Conservation (phyloP, 2,113 vertebrate species). For the Ancistrus triradiatus region DNA sequence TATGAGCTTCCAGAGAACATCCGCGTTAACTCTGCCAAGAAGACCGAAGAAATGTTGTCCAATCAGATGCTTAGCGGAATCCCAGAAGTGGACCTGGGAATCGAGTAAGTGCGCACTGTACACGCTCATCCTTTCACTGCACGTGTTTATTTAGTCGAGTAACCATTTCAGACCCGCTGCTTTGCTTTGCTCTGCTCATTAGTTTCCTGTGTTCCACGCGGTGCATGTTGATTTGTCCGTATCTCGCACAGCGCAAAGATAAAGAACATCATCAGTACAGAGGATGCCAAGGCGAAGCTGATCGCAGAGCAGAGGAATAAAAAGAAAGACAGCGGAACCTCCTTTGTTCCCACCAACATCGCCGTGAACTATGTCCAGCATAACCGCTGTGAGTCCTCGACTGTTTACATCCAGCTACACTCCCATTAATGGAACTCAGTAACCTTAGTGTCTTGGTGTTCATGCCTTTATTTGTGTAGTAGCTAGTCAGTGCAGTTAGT, state of each 20-base stretch:
- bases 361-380: conserved; percentile 98
- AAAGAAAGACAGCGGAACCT: conserved; percentile 91
- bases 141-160: no score
- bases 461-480: no score
- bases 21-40: conserved; percentile 91
- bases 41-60: conserved; percentile 97
- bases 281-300: conserved; percentile 93
- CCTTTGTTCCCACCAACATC: conserved; percentile 97
- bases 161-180: no score
- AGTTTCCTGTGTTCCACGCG: no score
- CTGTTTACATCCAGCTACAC: no score
- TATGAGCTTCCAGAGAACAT: conserved; percentile 94
- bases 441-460: no score
- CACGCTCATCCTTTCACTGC: no score
- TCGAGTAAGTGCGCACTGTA: conserved; percentile 78
- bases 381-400: conserved; percentile 96
- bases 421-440: no score
- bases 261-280: conserved; percentile 94
- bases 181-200: no score
- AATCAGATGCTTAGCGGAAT: conserved; percentile 99
- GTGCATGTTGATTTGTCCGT: background rate
- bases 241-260: conserved; percentile 82
- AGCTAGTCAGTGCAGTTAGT: no score
- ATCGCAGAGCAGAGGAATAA: conserved; percentile 94
- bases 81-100: conserved; percentile 94